Base-by-base conservation (phyloP, 1,140 invertebrate species). In the Notospermus geniculatus region DNA sequence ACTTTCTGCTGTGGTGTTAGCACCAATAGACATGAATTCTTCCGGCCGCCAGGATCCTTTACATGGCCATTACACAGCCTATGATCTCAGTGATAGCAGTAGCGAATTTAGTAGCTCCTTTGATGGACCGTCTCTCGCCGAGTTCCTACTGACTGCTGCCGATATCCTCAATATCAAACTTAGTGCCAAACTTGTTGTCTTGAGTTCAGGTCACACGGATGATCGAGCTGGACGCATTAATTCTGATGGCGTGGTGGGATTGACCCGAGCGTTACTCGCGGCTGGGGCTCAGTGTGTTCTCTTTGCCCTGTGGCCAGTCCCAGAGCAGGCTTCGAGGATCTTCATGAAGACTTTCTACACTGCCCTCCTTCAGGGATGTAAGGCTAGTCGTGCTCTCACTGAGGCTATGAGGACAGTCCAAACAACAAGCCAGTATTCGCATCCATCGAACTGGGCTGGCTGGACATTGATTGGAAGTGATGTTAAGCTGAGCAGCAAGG, bases 381-480 rank as follows among this genome's bases (percentile, higher is more conserved):
- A 80, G 63, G 80, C 83, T 59, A 86, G 68, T 66, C 87, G 91
- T 75, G 93, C 94, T 2, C 77, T 97, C 2, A 89, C 90, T 2
- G 92, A 95, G 77, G 94, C 93, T 0, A 95, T 95, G 89, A 90
- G 93, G 74, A 95, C 93, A 0, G 93, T 97, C 0, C 93, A 95
- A 64, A 91, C 93, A 71, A 95, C 93, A 0, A 92, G 94, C 78
- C 93, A 96, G 75, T 96, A 96, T 83, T 91, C 92, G 13, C 93
- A 97, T 82, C 94, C 95, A 5, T 90, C 91, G 28, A 96, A 97
- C 82, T 97, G 95, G 95, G 91, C 93, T 5, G 93, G 94, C 2
- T 95, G 95, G 82, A 81, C 95, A 25, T 82, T 97, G 5, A 85
- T 97, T 11, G 91, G 91, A 32, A 83, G 85, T 53, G 94, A 97